Conservation (phyloP, 1,140 invertebrate genomes). For the Oryctes rhinoceros region DNA sequence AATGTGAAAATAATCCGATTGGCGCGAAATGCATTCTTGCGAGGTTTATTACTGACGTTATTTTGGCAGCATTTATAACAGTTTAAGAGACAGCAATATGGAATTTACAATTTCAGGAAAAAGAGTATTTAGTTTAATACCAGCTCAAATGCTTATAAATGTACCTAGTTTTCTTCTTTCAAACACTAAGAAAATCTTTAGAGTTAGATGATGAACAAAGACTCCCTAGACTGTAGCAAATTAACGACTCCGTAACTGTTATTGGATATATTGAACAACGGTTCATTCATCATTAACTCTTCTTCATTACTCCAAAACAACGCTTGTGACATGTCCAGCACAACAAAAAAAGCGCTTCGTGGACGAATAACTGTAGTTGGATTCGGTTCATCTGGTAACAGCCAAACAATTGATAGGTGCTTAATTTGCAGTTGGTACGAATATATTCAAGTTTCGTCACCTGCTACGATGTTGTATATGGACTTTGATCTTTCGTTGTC, state of each 20-base stretch:
- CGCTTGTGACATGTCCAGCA: no score
- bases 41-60: constrained; percentile 56
- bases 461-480: no score
- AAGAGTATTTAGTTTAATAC: constrained; percentile 49
- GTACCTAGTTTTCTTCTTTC: constrained; percentile 36
- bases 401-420: no score
- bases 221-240: constrained; percentile 50
- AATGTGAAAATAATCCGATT: constrained; percentile 54
- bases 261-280: constrained; percentile 41
- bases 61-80: constrained; percentile 58
- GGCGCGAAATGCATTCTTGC: constrained; percentile 55
- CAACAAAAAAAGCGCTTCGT: no score
- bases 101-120: constrained; percentile 61
- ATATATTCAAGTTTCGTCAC: no score
- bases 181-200: background rate
- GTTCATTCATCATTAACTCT: no score
- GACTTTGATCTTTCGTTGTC: no score
- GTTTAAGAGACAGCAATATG: constrained; percentile 56
- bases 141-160: background rate
- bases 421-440: no score
- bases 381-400: no score
- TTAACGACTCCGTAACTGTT: constrained; percentile 47
- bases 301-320: no score
- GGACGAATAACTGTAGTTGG: no score
- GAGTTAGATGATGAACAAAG: constrained; percentile 37